phyloP scores from a whole-genome alignment of 2,113 vertebrate species.

The Zootoca vivipara region DNA sequence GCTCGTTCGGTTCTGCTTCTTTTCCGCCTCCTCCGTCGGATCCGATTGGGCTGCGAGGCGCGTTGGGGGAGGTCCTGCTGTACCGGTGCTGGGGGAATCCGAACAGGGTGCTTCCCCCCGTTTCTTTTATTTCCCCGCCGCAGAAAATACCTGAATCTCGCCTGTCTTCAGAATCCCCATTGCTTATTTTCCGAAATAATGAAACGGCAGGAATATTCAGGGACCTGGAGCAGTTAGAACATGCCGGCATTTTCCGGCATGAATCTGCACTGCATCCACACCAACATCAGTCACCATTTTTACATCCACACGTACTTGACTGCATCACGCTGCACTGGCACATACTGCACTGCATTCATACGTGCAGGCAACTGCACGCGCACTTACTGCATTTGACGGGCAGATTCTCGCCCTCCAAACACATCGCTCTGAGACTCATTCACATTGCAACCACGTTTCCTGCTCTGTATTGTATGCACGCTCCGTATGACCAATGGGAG shows the following conservation, averaged over 20 bases:
- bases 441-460: not conserved
- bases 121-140: not conserved
- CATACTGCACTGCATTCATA: conserved; percentile 22
- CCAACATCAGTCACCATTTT: conserved; percentile 25
- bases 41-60: conserved; percentile 4
- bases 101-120: not conserved
- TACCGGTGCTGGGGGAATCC: not conserved
- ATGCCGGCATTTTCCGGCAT: not conserved
- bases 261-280: conserved; percentile 23
- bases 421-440: not conserved
- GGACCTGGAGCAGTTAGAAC: not conserved
- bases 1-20: not conserved
- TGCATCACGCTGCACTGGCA: conserved; percentile 10
- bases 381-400: not conserved
- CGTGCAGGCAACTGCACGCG: conserved; percentile 1
- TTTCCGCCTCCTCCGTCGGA: not conserved
- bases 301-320: conserved; percentile 22
- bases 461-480: conserved; percentile 4
- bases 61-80: not conserved
- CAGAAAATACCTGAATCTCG: not conserved
- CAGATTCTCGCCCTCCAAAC: not conserved
- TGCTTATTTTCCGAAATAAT: not conserved
- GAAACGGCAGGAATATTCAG: not conserved
- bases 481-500: not conserved
- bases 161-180: not conserved